Evolutionary conservation across 2,113 vertebrate genomes (phyloP).

Genomic region (Falco punctatus): DNA sequence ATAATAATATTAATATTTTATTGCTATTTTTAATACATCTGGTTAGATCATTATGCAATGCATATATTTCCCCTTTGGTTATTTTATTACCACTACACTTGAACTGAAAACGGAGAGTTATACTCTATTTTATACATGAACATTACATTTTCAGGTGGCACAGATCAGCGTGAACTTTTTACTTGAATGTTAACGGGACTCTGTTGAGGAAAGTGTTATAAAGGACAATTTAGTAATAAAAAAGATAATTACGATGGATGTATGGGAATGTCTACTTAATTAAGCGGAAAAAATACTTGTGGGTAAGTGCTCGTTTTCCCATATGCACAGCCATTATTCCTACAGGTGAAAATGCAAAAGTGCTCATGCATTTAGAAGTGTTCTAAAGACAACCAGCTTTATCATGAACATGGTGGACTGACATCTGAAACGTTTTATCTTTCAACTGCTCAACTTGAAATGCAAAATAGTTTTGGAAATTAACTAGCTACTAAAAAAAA

Average conservation of each 20-base stretch:
- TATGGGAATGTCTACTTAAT: neutral
- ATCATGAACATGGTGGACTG: neutral
- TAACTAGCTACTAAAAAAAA: neutral
- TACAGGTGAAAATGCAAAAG: neutral
- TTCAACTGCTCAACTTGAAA: neutral
- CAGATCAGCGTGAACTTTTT: conserved; percentile 9
- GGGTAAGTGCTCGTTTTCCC: neutral
- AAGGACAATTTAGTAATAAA: neutral
- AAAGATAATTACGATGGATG: neutral
- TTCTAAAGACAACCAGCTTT: neutral
- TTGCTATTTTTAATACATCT: conserved; percentile 13
- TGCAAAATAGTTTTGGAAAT: neutral
- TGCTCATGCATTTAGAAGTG: neutral
- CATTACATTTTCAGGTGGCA: neutral
- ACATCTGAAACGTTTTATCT: neutral
- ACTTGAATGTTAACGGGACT: neutral
- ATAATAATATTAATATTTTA: neutral
- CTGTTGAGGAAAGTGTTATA: neutral
- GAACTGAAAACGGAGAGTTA: conserved; percentile 14
- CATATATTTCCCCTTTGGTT: neutral
- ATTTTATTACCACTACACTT: conserved; percentile 16
- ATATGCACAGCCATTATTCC: neutral
- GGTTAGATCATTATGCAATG: neutral
- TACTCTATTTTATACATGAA: neutral
- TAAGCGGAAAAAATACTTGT: neutral